phyloP scores from a whole-genome alignment of 1,140 invertebrate species.

The Drosophila equinoxialis region DNA sequence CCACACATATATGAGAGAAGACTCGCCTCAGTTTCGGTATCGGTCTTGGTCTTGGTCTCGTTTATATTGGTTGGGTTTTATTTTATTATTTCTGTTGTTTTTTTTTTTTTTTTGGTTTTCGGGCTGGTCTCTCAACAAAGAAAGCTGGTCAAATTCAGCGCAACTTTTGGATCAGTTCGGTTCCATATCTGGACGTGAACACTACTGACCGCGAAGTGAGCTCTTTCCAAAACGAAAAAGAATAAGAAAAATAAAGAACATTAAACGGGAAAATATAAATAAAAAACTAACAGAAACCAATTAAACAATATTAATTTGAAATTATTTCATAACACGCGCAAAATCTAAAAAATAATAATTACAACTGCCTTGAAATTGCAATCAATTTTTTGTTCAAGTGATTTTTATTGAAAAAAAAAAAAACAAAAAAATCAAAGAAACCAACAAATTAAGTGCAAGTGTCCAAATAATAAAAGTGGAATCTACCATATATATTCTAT shows the following conservation, averaged over 20 bases:
- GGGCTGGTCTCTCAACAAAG: conserved; percentile 73
- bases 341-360: background rate
- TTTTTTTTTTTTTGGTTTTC: conserved; percentile 21
- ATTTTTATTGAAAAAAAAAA: no score
- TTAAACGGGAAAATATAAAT: conserved; percentile 1
- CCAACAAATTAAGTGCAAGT: conserved; percentile 13
- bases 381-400: conserved; percentile 58
- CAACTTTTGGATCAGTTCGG: conserved; percentile 79
- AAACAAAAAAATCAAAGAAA: no score
- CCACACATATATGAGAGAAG: conserved; percentile 22
- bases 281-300: background rate
- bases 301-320: no score
- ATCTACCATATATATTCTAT: background rate
- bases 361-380: background rate
- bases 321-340: background rate
- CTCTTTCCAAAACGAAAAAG: conserved; percentile 20
- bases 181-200: conserved; percentile 79
- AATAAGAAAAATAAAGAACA: conserved; percentile 4
- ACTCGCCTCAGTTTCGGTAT: conserved; percentile 27
- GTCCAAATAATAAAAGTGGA: background rate
- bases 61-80: conserved; percentile 32
- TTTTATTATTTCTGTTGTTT: conserved; percentile 24
- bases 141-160: conserved; percentile 80
- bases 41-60: conserved; percentile 45
- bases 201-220: conserved; percentile 65